Evolutionary conservation across 2,888 invertebrate species (phyloP).

Genomic region (Stenodera caucasica): DNA sequence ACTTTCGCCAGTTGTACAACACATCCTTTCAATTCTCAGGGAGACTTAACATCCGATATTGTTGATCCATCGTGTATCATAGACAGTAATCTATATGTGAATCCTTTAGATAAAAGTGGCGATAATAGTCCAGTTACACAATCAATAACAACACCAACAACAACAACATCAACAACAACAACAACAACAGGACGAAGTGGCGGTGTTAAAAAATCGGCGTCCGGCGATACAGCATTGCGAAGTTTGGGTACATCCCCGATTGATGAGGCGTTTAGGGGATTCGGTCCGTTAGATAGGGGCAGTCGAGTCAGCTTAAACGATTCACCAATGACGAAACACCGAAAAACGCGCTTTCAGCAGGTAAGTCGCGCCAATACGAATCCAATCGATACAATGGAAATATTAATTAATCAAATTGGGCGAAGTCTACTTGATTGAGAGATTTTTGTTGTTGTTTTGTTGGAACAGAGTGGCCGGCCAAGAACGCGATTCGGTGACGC

Average conservation of each 20-base stretch:
- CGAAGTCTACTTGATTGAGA: too few relatives aligned
- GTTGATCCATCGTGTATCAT: conserved; percentile 52
- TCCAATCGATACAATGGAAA: too few relatives aligned
- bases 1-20: conserved; percentile 97
- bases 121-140: conserved; percentile 56
- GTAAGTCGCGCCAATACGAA: too few relatives aligned
- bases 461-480: conserved; percentile 48
- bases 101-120: conserved; percentile 73
- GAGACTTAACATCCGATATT: conserved; percentile 57
- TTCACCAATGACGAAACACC: conserved; percentile 74
- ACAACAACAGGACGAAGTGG: conserved; percentile 47
- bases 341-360: conserved; percentile 86
- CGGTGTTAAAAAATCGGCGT: conserved; percentile 78
- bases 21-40: conserved; percentile 82
- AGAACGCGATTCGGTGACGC: conserved; percentile 58
- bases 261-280: conserved; percentile 60
- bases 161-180: conserved; percentile 38
- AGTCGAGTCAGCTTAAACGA: conserved; percentile 67
- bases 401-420: too few relatives aligned
- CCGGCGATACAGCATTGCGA: conserved; percentile 73
- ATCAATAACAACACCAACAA: conserved; percentile 44
- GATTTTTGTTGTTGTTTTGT: conserved; percentile 15
- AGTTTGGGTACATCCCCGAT: conserved; percentile 65
- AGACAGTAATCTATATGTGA: conserved; percentile 85
- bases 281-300: conserved; percentile 56